Percentiles rank a stretch among this genome's conserved stretches.
Evolutionary conservation across 1,140 invertebrate species (phyloP).

Genomic region (Drosophila asahinai): DNA sequence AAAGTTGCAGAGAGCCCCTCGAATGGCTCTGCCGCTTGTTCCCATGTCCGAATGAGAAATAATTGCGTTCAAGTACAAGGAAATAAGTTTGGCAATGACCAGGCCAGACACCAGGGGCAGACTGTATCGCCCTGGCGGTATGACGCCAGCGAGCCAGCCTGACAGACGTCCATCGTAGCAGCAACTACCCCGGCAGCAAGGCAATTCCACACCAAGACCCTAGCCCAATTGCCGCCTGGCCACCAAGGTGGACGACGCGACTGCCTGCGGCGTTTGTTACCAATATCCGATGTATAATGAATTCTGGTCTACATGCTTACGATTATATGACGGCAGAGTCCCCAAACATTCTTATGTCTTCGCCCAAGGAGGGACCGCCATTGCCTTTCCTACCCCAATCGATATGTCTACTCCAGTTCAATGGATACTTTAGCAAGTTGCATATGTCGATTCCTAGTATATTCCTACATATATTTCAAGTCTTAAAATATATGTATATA

Average conservation of each 20-base stretch:
- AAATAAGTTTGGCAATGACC: constrained; percentile 78
- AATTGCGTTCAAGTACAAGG: constrained; percentile 73
- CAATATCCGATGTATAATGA: constrained; percentile 60
- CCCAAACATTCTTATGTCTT: constrained; percentile 77
- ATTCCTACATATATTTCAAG: constrained; percentile 5
- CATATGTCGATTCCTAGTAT: constrained; percentile 30
- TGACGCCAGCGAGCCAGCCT: constrained; percentile 57
- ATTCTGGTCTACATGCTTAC: constrained; percentile 45
- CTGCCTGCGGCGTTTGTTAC: constrained; percentile 53
- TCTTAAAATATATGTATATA: constrained; percentile 3
- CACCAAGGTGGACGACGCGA: constrained; percentile 47
- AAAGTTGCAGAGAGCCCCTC: constrained; percentile 50
- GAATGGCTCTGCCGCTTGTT: constrained; percentile 27
- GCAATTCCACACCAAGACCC: constrained; percentile 5
- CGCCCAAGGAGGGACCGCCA: constrained; percentile 37
- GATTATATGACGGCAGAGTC: constrained; percentile 56
- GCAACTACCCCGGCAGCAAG: constrained; percentile 19
- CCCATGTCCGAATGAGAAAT: constrained; percentile 42
- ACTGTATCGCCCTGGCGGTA: constrained; percentile 3
- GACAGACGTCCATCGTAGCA: constrained; percentile 4
- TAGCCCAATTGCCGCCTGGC: constrained; percentile 12
- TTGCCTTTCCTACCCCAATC: constrained; percentile 44
- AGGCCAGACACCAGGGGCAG: constrained; percentile 16
- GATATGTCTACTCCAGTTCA: constrained; percentile 57
- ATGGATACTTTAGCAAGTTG: constrained; percentile 27